These are phyloP conservation scores for Lycophotia porphyrea DNA, from an alignment of 2,888 invertebrate species.

Conservation along the genomic window DNA sequence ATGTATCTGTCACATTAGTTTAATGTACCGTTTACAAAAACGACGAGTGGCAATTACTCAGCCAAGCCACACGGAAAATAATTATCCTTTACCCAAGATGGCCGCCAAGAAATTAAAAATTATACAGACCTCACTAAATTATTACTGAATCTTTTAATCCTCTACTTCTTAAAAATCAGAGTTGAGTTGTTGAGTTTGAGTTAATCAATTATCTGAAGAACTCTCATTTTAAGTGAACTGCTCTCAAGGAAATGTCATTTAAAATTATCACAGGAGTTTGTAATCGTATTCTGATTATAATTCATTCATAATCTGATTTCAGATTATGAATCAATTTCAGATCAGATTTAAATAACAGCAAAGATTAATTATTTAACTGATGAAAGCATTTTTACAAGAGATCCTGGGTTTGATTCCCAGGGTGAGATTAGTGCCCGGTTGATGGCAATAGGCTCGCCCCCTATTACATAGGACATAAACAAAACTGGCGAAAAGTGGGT, in stretches of 20 bases:
- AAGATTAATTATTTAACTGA: neutral
- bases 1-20: conserved; percentile 37
- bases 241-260: neutral
- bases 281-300: neutral
- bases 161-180: conserved; percentile 28
- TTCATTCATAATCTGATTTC: neutral
- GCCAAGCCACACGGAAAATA: conserved; percentile 77
- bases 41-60: conserved; percentile 72
- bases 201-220: conserved; percentile 11
- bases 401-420: too few relatives aligned
- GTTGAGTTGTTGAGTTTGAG: too few relatives aligned
- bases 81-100: conserved; percentile 69
- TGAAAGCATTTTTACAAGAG: neutral
- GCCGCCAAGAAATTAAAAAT: conserved; percentile 71
- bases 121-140: conserved; percentile 48
- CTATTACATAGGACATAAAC: too few relatives aligned
- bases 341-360: neutral
- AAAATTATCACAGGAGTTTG: neutral
- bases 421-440: too few relatives aligned
- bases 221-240: neutral
- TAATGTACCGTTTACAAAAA: conserved; percentile 67
- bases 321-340: neutral
- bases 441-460: too few relatives aligned
- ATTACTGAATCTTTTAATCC: conserved; percentile 35
- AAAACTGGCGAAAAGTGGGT: too few relatives aligned